Percentiles rank a stretch among this genome's conserved stretches.
These are phyloP conservation scores for Marmota monax DNA, from an alignment of 2,113 vertebrate species.

Conservation along the genomic window DNA sequence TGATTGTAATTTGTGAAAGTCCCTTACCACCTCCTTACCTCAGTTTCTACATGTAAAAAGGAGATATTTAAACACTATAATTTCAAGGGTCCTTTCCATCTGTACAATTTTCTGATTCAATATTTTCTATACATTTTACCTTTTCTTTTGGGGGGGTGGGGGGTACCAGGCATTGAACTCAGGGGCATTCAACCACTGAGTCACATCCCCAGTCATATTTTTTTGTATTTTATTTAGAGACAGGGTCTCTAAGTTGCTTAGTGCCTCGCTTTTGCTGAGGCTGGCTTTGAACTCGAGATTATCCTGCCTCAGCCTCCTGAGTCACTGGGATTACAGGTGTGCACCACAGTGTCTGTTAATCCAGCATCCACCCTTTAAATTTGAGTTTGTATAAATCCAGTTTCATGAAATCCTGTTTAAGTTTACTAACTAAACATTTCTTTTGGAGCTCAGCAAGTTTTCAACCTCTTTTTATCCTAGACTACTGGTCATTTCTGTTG, in stretches of 20 bases:
- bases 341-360: not conserved
- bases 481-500: not conserved
- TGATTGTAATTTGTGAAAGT: not conserved
- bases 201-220: no score
- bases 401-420: not conserved
- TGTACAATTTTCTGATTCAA: not conserved
- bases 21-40: not conserved
- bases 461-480: conserved; percentile 6
- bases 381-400: conserved; percentile 3
- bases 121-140: not conserved
- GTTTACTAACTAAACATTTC: conserved; percentile 55
- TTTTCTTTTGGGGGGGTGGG: no score
- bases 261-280: no score
- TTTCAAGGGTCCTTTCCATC: not conserved
- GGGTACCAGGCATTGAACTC: no score
- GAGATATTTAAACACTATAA: not conserved
- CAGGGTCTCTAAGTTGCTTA: no score
- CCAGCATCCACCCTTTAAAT: not conserved
- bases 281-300: no score
- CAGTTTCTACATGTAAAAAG: conserved; percentile 39
- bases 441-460: conserved; percentile 21
- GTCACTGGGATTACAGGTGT: no score
- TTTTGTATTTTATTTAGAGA: no score
- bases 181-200: no score
- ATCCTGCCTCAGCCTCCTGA: no score